phyloP scores from a whole-genome alignment of 2,113 vertebrate species.

The Xiphorhynchus elegans region DNA sequence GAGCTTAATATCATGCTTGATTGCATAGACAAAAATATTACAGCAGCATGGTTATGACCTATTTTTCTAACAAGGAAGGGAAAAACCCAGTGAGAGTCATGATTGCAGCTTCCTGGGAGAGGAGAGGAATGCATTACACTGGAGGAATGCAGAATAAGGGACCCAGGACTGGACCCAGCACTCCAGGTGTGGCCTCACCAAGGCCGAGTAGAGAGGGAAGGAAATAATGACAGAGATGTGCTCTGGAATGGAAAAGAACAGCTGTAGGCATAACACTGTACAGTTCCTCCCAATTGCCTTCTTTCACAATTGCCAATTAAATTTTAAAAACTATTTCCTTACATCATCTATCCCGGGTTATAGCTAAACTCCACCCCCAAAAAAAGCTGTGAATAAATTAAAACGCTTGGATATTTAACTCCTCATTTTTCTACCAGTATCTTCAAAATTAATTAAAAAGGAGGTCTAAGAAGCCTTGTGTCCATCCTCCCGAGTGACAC shows the following conservation, averaged over 20 bases:
- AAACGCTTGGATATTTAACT: background rate
- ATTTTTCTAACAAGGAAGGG: background rate
- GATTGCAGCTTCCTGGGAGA: background rate
- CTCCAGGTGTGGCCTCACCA: background rate
- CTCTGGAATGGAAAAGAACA: background rate
- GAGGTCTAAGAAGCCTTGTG: background rate
- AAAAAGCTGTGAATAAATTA: background rate
- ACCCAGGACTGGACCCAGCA: background rate
- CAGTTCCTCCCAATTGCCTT: background rate
- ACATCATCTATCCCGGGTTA: background rate
- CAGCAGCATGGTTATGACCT: background rate
- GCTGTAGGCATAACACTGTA: background rate
- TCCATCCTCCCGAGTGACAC: rapidly evolving
- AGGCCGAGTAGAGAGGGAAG: rapidly evolving
- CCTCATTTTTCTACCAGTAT: background rate
- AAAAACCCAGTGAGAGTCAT: background rate
- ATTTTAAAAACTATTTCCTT: background rate
- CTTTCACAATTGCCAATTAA: background rate
- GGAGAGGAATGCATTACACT: background rate
- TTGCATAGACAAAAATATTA: background rate
- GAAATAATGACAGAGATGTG: background rate
- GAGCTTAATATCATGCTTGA: background rate
- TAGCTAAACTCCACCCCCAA: background rate
- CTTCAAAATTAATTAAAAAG: background rate
- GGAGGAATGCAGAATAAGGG: background rate